These are phyloP conservation scores for Palythoa heliodiscus DNA, from an alignment of 92 coral and sea anemone genomes.

Conservation along the genomic window DNA sequence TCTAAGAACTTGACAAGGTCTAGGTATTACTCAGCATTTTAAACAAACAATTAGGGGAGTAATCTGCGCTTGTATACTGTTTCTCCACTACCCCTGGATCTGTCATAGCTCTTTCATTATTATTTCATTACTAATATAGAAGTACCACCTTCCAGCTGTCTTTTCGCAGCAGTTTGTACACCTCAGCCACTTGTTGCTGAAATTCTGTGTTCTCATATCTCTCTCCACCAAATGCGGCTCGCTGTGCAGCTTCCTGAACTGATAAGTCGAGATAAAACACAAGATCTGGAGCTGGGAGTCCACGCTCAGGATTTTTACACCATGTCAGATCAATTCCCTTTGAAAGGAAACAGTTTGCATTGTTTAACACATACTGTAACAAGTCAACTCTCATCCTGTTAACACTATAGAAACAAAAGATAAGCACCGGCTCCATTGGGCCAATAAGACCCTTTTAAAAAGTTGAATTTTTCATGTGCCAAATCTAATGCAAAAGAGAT, in stretches of 20 bases:
- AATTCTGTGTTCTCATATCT: conserved; percentile 89
- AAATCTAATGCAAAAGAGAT: too few relatives aligned
- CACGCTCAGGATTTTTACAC: conserved; percentile 95
- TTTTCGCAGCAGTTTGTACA: conserved; percentile 63
- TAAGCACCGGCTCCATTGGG: too few relatives aligned
- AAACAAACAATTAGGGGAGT: too few relatives aligned
- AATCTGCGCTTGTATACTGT: too few relatives aligned
- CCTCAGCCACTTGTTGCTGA: conserved; percentile 72
- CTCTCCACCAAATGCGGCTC: conserved; percentile 89
- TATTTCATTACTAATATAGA: not conserved
- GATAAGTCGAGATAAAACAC: conserved; percentile 89
- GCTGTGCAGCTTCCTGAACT: conserved; percentile 64
- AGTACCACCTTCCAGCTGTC: conserved; percentile 85
- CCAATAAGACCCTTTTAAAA: too few relatives aligned
- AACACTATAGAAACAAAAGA: too few relatives aligned
- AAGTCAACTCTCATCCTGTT: too few relatives aligned
- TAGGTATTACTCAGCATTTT: too few relatives aligned
- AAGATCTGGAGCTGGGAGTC: conserved; percentile 88
- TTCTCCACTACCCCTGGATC: too few relatives aligned
- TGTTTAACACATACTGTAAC: not conserved
- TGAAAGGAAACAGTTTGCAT: not conserved
- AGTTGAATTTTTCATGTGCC: too few relatives aligned
- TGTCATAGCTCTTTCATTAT: not conserved
- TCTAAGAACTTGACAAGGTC: too few relatives aligned
- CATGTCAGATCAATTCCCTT: conserved; percentile 86